These are phyloP conservation scores for Tarsius wallacei DNA, from an alignment of 2,797 vertebrate species.

Conservation along the genomic window DNA sequence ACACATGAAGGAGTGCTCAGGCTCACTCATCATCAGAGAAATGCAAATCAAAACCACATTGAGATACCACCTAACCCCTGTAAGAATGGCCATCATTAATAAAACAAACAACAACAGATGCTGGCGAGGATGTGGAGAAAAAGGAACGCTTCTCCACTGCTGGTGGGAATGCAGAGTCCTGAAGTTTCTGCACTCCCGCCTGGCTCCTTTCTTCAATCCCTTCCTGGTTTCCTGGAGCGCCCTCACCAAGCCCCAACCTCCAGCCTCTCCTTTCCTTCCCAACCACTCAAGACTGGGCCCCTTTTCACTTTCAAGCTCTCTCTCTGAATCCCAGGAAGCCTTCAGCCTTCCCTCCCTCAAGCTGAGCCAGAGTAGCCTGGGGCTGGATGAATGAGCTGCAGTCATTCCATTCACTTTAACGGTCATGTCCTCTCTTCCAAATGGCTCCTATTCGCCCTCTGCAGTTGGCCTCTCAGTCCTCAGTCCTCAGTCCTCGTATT, in stretches of 20 bases:
- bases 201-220: not conserved
- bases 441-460: not conserved
- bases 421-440: constrained; percentile 35
- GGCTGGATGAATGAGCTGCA: constrained; percentile 32
- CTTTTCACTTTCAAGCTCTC: not conserved
- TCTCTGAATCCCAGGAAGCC: not conserved
- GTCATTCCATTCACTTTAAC: constrained; percentile 28
- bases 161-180: not conserved
- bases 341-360: not conserved
- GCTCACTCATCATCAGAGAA: too few species aligned
- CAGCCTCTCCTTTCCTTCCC: not conserved
- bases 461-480: not conserved
- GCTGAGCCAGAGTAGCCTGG: not conserved
- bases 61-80: too few species aligned
- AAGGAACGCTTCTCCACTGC: too few species aligned
- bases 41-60: too few species aligned
- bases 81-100: too few species aligned
- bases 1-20: too few species aligned
- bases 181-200: not conserved
- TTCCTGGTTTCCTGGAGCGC: not conserved
- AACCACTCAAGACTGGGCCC: not conserved
- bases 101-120: too few species aligned
- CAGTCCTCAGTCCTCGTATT: not conserved
- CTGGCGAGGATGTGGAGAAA: too few species aligned
- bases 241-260: too few species aligned